phyloP scores from a whole-genome alignment of 1,140 invertebrate genomes.

The Tetramorium parvispinum region DNA sequence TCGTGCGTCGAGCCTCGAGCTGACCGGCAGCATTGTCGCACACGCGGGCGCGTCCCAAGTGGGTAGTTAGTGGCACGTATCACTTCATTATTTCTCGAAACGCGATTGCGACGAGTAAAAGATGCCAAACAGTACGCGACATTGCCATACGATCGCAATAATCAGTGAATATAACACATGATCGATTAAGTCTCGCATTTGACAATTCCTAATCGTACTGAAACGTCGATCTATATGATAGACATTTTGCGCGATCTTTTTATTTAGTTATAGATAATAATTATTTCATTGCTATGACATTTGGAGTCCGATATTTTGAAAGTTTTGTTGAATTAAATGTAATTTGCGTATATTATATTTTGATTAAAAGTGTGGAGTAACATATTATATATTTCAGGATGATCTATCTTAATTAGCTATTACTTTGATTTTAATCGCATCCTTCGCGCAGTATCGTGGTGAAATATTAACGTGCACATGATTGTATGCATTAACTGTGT shows the following conservation, averaged over 20 bases:
- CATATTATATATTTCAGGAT: not conserved
- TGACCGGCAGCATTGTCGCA: not conserved
- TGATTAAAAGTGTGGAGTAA: not conserved
- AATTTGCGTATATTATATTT: too few species aligned
- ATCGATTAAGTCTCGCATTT: not conserved
- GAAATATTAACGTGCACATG: not conserved
- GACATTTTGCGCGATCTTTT: too few species aligned
- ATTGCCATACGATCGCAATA: not conserved
- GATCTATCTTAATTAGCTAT: not conserved
- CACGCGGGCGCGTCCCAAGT: not conserved
- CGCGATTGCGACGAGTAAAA: not conserved
- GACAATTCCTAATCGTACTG: not conserved
- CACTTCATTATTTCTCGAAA: conserved; percentile 1
- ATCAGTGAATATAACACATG: not conserved
- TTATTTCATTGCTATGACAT: too few species aligned
- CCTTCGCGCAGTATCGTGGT: not conserved
- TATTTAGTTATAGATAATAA: too few species aligned
- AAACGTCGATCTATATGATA: not conserved
- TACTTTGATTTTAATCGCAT: not conserved
- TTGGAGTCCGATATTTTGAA: too few species aligned
- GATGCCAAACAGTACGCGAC: not conserved
- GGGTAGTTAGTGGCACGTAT: not conserved
- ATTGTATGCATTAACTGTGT: not conserved
- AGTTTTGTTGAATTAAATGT: too few species aligned
- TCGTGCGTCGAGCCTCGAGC: not conserved